Evolutionary conservation across 2,113 vertebrate species (phyloP).

Genomic region (Crotalus viridis): DNA sequence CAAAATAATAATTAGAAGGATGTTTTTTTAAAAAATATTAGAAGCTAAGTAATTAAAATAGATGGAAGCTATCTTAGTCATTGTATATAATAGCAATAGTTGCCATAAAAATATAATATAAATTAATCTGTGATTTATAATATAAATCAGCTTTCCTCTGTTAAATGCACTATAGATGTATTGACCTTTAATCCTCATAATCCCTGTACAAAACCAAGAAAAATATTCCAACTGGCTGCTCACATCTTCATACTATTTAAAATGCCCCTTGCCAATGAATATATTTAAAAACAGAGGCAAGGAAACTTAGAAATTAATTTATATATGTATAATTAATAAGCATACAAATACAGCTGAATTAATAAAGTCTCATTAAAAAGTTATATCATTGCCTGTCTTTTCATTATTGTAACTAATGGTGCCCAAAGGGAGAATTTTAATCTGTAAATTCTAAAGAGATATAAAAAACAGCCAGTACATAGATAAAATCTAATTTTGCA

Average conservation of each 20-base stretch:
- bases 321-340: constrained; percentile 59
- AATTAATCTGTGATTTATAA: neutral
- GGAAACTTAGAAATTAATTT: constrained; percentile 32
- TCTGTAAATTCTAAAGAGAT: constrained; percentile 47
- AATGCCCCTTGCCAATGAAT: neutral
- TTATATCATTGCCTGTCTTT: constrained; percentile 57
- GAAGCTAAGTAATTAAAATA: neutral
- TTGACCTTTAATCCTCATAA: neutral
- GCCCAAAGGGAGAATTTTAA: constrained; percentile 46
- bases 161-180: neutral
- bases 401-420: constrained; percentile 52
- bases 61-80: neutral
- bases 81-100: neutral
- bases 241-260: neutral
- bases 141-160: neutral
- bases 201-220: neutral
- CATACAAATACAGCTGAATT: constrained; percentile 39
- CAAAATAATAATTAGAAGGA: neutral
- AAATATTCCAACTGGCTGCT: constrained; percentile 3
- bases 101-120: neutral
- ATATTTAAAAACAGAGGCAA: neutral
- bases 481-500: constrained; percentile 52
- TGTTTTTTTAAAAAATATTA: neutral
- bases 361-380: constrained; percentile 61
- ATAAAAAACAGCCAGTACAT: constrained; percentile 46